A percentile compares a stretch with the other conserved stretches of the same genome.
Evolutionary conservation across 2,113 vertebrate genomes (phyloP).

Genomic region (Semnornis frantzii): DNA sequence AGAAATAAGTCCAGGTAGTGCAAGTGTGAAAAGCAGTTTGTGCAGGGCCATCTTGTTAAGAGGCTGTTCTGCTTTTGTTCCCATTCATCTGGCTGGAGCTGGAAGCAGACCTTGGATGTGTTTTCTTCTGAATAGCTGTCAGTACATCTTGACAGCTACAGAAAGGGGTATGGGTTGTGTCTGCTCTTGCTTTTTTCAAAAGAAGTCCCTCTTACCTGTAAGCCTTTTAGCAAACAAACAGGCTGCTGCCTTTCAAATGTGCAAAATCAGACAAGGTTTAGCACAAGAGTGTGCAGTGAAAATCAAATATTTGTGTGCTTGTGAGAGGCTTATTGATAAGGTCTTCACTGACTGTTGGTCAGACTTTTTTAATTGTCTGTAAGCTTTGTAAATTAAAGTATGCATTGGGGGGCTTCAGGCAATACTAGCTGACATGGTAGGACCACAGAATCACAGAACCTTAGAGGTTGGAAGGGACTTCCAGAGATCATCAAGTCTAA

Average conservation of each 20-base stretch:
- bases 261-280: neutral
- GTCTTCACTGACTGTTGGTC: conserved; percentile 2
- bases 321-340: neutral
- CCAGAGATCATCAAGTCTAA: no score
- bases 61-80: neutral
- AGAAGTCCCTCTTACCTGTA: neutral
- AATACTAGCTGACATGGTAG: neutral
- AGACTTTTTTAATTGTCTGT: neutral
- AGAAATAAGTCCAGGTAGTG: neutral
- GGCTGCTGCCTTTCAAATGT: neutral
- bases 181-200: neutral
- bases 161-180: neutral
- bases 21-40: neutral
- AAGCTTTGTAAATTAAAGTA: neutral
- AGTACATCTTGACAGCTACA: neutral
- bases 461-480: no score
- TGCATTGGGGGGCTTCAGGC: neutral
- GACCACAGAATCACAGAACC: neutral
- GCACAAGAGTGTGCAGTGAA: neutral
- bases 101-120: neutral
- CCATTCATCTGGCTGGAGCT: neutral
- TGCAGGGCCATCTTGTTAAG: neutral
- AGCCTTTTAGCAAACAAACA: neutral
- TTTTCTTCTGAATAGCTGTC: neutral
- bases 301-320: neutral